Conservation (phyloP, 2,797 vertebrate species). For the Alcedo quadribrachys region DNA sequence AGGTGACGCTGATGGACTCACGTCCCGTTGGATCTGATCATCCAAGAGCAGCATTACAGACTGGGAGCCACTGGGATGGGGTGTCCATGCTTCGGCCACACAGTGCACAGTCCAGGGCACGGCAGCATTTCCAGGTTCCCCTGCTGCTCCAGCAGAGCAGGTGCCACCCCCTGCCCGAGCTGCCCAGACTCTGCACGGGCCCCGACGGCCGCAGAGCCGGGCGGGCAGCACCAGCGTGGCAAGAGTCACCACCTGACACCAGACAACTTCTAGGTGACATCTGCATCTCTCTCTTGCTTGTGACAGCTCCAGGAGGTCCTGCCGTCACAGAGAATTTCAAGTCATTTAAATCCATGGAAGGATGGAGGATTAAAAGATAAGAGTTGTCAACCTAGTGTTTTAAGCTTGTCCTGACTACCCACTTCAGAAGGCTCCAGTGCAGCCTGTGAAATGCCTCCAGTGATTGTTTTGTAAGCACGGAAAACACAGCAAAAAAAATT, state of each 20-base stretch:
- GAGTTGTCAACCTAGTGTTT: conserved; percentile 14
- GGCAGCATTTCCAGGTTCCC: neutral
- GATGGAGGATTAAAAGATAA: conserved; percentile 34
- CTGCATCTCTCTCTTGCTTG: neutral
- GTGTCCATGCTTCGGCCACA: neutral
- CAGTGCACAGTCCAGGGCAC: neutral
- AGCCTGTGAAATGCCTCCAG: neutral
- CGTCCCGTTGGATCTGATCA: neutral
- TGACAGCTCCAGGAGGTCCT: conserved; percentile 16
- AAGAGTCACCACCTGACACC: neutral
- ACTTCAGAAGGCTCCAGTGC: neutral
- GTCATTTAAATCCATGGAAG: neutral
- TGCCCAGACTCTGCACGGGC: too few species aligned
- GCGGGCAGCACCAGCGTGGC: neutral
- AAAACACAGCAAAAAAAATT: conserved; percentile 4
- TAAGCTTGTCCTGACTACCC: neutral
- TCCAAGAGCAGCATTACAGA: neutral
- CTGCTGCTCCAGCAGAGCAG: neutral
- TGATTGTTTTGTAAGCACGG: conserved; percentile 20
- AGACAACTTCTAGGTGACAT: neutral
- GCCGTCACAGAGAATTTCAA: conserved; percentile 11
- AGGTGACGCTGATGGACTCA: too few species aligned
- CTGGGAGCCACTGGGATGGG: neutral
- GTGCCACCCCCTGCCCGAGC: neutral
- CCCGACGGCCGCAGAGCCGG: rapidly evolving